These are phyloP conservation scores for Catharus fuscescens DNA, from an alignment of 2,113 vertebrate species.

Conservation along the genomic window DNA sequence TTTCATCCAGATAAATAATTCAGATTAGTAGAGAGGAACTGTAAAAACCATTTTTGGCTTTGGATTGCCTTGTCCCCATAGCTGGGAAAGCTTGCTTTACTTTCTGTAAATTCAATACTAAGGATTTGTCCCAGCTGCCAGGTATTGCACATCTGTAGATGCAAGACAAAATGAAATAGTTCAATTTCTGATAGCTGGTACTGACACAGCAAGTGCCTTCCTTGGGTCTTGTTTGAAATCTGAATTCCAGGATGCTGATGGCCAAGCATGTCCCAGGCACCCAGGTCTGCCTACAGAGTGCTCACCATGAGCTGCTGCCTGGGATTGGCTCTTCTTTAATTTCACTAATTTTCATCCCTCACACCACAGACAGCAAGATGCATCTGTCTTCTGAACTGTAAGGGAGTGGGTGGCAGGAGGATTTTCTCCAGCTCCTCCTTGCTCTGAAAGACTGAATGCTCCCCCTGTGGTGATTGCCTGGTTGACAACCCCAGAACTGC, in stretches of 20 bases:
- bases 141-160: neutral
- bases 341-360: neutral
- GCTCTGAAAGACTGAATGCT: neutral
- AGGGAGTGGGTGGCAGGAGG: neutral
- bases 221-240: neutral
- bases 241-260: neutral
- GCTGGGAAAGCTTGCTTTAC: neutral
- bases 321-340: neutral
- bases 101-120: neutral
- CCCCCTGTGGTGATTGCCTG: neutral
- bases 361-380: neutral
- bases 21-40: neutral
- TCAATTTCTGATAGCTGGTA: neutral
- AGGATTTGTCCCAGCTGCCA: neutral
- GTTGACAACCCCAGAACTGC: neutral
- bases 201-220: neutral
- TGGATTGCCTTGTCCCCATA: neutral
- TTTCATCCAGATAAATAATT: neutral
- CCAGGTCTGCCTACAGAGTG: rapidly evolving
- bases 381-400: neutral
- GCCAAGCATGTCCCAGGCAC: neutral
- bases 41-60: neutral
- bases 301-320: rapidly evolving
- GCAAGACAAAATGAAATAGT: neutral
- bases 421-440: neutral